Base-by-base conservation (phyloP, 2,797 vertebrate genomes). In the Choloepus didactylus region DNA sequence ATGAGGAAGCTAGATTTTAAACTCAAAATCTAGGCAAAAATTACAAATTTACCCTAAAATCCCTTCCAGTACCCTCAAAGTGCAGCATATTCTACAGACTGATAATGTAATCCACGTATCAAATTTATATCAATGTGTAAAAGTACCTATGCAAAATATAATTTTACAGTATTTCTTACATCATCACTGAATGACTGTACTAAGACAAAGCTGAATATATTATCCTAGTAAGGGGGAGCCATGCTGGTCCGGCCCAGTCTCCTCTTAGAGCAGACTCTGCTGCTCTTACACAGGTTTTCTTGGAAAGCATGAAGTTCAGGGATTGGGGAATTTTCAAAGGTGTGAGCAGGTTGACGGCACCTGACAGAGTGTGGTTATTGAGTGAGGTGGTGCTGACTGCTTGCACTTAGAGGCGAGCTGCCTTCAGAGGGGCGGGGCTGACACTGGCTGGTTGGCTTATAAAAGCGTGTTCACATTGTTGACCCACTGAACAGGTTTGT, bases 21-120 rank as follows among this genome's bases (percentile, higher is more conserved):
- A 76, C 27, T 89, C 29, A 82, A 93, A 72, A 89, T 60, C 12
- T 93, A 64, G n/a, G 8, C 12, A 64, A 77, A 87, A 90, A 59
- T 69, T 18, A 83, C 41, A 91, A 72, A 87, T 25, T 41, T 82
- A 66, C 16, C 73, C 11, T 8, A 6, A 87, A 69, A 59, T 54
- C 27, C 72, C 38, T 79, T 93, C 9, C 59, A 38, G 41, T 18
- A 16, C n/a, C 46, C 25, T 87, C 59, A 73, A 54, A 76, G 4
- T 49, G 38, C 29, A 91, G 29, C 12, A 15, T 60, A 12, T 25
- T 8, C 1, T 16, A 18, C 21, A 85, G 79, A 85, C 31, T 46
- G 54, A 12, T 11, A 38, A 27, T 38, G 35, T 15, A 89, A 75
- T 60, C 38, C 49, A 62, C 25, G 19, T 11, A 41, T 62, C 67